Evolutionary conservation across 2,888 invertebrate species (phyloP).

Genomic region (Cheilosia variabilis): DNA sequence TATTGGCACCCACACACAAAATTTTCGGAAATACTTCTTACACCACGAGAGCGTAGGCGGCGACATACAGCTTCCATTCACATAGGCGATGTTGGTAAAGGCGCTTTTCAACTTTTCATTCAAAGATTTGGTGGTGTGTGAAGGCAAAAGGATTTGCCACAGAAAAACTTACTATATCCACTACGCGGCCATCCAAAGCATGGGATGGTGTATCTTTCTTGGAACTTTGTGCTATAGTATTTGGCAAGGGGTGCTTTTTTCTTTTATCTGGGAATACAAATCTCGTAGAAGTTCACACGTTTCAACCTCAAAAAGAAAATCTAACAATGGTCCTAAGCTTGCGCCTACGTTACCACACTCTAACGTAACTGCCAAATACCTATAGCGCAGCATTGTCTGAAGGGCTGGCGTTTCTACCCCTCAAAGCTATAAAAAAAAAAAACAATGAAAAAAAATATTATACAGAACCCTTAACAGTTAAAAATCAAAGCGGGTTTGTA

Average conservation of each 20-base stretch:
- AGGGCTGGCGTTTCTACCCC: slow-evolving; percentile 34
- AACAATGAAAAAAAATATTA: too few relatives aligned
- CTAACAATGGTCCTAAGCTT: slow-evolving; percentile 1
- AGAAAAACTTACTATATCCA: slow-evolving; percentile 30
- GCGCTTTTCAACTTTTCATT: slow-evolving; percentile 59
- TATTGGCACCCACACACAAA: slow-evolving; percentile 42
- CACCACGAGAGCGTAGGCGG: slow-evolving; percentile 25
- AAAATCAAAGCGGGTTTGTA: slow-evolving; percentile 21
- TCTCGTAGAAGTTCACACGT: not conserved
- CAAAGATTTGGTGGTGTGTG: slow-evolving; percentile 43
- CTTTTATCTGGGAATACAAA: slow-evolving; percentile 1
- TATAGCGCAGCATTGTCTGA: not conserved
- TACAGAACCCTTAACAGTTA: not conserved
- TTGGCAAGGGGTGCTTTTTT: not conserved
- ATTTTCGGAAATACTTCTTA: not conserved
- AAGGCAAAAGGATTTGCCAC: slow-evolving; percentile 7
- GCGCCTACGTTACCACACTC: slow-evolving; percentile 19
- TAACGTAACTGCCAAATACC: not conserved
- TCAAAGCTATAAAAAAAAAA: slow-evolving; percentile 27
- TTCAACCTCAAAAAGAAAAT: not conserved
- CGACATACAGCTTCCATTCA: slow-evolving; percentile 33
- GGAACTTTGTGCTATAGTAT: not conserved
- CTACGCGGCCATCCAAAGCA: not conserved
- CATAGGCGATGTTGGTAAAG: slow-evolving; percentile 26
- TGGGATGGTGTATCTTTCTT: not conserved